A percentile compares a stretch with the other conserved stretches of the same genome.
Evolutionary conservation across 2,888 invertebrate genomes (phyloP).

Genomic region (Piscicola geometra): DNA sequence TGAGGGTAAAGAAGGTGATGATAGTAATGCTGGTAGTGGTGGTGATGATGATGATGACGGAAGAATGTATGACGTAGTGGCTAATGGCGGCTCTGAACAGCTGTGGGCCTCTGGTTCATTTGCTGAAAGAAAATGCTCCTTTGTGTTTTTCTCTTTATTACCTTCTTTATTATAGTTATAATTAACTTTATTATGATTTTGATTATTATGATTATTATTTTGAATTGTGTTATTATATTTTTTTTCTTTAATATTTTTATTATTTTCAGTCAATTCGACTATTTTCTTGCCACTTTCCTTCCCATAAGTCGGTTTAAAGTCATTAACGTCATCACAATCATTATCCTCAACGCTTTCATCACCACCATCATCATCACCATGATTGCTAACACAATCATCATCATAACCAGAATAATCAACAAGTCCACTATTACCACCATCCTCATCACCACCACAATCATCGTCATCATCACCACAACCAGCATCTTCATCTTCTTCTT

Average conservation of each 20-base stretch:
- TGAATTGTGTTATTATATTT: not conserved
- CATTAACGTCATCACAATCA: not conserved
- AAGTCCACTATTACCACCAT: not conserved
- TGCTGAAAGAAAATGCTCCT: too few species aligned
- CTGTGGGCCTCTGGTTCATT: too few species aligned
- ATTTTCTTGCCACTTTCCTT: not conserved
- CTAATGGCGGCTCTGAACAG: too few species aligned
- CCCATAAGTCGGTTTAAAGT: not conserved
- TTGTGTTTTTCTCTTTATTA: not conserved
- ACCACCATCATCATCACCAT: not conserved
- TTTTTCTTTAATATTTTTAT: not conserved
- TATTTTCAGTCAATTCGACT: not conserved
- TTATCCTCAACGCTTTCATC: not conserved
- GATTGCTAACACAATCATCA: not conserved
- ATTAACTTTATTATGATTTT: slow-evolving; percentile 1
- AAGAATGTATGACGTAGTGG: too few species aligned
- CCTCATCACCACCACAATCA: not conserved
- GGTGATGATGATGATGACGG: slow-evolving; percentile 17
- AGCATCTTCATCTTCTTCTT: not conserved
- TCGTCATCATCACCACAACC: not conserved
- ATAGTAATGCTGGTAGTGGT: slow-evolving; percentile 14
- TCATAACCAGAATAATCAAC: not conserved
- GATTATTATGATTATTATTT: not conserved
- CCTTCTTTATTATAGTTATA: not conserved
- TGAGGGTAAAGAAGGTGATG: slow-evolving; percentile 21